Conservation (phyloP, 2,888 invertebrate species). For the Endotricha flammealis region DNA sequence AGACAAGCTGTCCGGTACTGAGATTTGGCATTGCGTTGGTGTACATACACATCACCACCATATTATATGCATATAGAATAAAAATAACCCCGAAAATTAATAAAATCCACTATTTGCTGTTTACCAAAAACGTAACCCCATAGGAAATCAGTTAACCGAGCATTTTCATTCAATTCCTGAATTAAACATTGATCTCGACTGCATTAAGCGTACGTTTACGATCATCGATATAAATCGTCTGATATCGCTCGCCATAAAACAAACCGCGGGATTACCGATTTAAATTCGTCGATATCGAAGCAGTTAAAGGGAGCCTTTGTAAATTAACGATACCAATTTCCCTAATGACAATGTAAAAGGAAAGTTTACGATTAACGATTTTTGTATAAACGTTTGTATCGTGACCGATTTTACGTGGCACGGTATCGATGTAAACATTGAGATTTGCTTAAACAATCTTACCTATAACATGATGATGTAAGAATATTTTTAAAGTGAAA, state of each 20-base stretch:
- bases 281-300: slow-evolving; percentile 67
- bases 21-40: no score
- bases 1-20: no score
- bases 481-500: background rate
- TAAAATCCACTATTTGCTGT: background rate
- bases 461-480: background rate
- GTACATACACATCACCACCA: no score
- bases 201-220: slow-evolving; percentile 48
- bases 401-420: slow-evolving; percentile 24
- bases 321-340: slow-evolving; percentile 74
- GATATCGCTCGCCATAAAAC: slow-evolving; percentile 66
- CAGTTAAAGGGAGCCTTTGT: slow-evolving; percentile 64
- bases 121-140: slow-evolving; percentile 17
- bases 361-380: slow-evolving; percentile 65
- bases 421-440: slow-evolving; percentile 21
- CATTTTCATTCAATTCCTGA: slow-evolving; percentile 38
- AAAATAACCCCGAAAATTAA: no score
- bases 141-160: slow-evolving; percentile 26
- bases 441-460: slow-evolving; percentile 1
- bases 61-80: no score
- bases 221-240: slow-evolving; percentile 56
- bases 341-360: slow-evolving; percentile 76
- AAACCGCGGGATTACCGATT: slow-evolving; percentile 71
- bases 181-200: slow-evolving; percentile 42
- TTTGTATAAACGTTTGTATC: slow-evolving; percentile 48